Evolutionary conservation across 2,888 invertebrate species (phyloP).

Genomic region (Dexiosoma caninum): DNA sequence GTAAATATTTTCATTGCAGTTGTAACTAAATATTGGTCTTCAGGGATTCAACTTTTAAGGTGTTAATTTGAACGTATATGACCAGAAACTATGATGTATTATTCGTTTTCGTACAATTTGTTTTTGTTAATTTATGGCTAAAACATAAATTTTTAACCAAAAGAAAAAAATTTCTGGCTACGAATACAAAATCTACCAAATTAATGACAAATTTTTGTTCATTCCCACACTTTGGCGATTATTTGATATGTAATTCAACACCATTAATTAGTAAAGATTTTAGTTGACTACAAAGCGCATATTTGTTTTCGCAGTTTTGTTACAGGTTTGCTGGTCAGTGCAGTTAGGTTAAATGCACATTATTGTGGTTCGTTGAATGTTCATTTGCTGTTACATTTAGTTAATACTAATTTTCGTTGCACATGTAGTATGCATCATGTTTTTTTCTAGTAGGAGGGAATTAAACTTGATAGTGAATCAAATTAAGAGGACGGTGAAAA

Average conservation of each 20-base stretch:
- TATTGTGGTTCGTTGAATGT: not conserved
- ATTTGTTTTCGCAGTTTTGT: not conserved
- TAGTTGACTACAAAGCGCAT: slow-evolving; percentile 21
- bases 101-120: too few relatives aligned
- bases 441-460: not conserved
- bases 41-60: slow-evolving; percentile 31
- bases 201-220: slow-evolving; percentile 48
- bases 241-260: slow-evolving; percentile 48
- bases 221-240: slow-evolving; percentile 55
- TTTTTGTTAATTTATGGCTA: slow-evolving; percentile 22
- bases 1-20: not conserved
- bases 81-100: not conserved
- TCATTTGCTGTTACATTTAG: slow-evolving; percentile 23
- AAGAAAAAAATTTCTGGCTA: slow-evolving; percentile 4
- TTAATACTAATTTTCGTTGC: slow-evolving; percentile 55
- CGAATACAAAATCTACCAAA: slow-evolving; percentile 27
- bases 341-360: not conserved
- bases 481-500: not conserved
- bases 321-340: slow-evolving; percentile 29
- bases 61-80: not conserved
- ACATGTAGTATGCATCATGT: slow-evolving; percentile 45
- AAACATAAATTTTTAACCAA: slow-evolving; percentile 54
- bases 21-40: slow-evolving; percentile 34
- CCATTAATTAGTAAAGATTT: slow-evolving; percentile 50
- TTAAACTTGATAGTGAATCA: not conserved